Evolutionary conservation across 2,888 invertebrate genomes (phyloP), one percentile per base, ranked within the genome.

Genomic region (Hypolimnas misippus): DNA sequence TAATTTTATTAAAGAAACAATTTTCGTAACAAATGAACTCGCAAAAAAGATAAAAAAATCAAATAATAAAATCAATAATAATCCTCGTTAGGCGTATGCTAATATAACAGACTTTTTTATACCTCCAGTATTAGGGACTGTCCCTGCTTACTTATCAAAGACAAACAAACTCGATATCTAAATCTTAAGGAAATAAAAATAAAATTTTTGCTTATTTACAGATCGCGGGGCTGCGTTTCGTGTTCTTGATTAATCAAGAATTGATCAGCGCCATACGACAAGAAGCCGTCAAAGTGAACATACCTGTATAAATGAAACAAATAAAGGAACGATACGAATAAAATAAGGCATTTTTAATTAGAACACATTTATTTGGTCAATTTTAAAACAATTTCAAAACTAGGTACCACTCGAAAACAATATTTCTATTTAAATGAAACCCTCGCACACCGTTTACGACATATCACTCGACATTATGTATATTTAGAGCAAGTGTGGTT

Each of bases 191-290:
- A 4, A n/a, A 29, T 46, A 56, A 42, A n/a, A 33, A 46, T 38
- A 33, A 54, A 55, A 64, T 62, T 66, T 70, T 54, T 56, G 69
- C 63, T 61, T 73, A 52, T 62, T 88, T 87, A 71, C 92, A 96
- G 96, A 96, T 98, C 75, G 96, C 97, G 19, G 97, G 97, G 57
- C 93, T 98, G 46, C 94, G 97, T 67, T 98, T 98, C 89, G 97
- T 98, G 72, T 98, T 98, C 84, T 93, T 98, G 68, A 96, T 98
- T 64, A 98, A 98, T 87, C 97, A 97, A 83, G 98, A 98, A 75
- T 93, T 98, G 54, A 97, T 98, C 72, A 96, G 95, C 79, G 96
- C 96, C 42, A 97, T 98, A 73, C 94, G 97, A 58, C 96, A 96
- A 83, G 98, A 98, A 89, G 96, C 97, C 65, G 96, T 96, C 1